Evolutionary conservation across 1,140 invertebrate genomes (phyloP).

Genomic region (Drosophila azteca): DNA sequence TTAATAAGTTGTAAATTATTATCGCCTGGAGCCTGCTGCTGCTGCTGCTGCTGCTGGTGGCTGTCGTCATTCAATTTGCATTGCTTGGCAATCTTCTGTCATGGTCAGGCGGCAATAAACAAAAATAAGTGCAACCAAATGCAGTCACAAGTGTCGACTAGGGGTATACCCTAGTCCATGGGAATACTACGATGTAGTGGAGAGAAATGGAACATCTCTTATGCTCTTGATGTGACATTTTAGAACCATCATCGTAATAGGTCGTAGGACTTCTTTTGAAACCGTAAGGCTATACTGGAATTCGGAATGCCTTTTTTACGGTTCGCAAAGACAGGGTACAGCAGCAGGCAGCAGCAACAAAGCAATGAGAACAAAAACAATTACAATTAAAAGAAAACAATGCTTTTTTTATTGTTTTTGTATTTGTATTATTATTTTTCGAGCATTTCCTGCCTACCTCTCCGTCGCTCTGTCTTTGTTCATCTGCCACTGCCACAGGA

Average conservation of each 20-base stretch:
- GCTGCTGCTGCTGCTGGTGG: background rate
- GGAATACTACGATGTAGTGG: no score
- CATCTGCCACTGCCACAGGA: slow-evolving; percentile 59
- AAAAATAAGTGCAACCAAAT: background rate
- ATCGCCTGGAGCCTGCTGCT: slow-evolving; percentile 1
- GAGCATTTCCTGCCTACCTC: slow-evolving; percentile 42
- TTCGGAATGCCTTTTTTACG: no score
- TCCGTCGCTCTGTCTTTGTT: slow-evolving; percentile 35
- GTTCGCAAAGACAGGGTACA: no score
- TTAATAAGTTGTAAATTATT: slow-evolving; percentile 60
- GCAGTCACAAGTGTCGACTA: no score
- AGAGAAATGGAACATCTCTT: background rate
- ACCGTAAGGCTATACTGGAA: no score
- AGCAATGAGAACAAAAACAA: slow-evolving; percentile 9
- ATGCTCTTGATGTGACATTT: no score
- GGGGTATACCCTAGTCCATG: no score
- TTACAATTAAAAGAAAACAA: slow-evolving; percentile 17
- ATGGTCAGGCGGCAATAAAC: slow-evolving; percentile 38
- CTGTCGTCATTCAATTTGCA: slow-evolving; percentile 50
- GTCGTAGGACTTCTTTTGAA: no score
- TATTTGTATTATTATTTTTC: background rate
- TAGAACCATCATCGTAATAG: no score
- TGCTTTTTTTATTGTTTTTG: slow-evolving; percentile 17
- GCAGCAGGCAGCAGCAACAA: no score
- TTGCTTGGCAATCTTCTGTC: slow-evolving; percentile 45